phyloP scores from a whole-genome alignment of 2,888 invertebrate species.

The Selenia dentaria region DNA sequence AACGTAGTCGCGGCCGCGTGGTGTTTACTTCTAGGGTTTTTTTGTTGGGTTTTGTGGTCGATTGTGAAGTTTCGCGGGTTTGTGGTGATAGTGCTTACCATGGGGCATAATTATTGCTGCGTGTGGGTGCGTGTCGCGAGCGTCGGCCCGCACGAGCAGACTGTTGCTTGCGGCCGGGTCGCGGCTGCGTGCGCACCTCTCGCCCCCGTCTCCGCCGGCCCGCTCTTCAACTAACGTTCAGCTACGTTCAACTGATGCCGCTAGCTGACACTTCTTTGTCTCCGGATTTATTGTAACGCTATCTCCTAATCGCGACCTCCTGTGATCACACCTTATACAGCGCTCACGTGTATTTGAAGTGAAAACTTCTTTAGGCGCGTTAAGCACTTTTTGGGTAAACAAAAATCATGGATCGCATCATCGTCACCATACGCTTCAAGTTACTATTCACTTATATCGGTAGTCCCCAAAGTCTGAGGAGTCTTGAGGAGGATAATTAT shows the following conservation, averaged over 20 bases:
- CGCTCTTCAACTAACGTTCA: slow-evolving; percentile 28
- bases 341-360: slow-evolving; percentile 16
- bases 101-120: slow-evolving; percentile 66
- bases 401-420: too few species aligned
- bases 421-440: too few species aligned
- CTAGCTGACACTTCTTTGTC: slow-evolving; percentile 62
- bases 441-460: too few species aligned
- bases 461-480: too few species aligned
- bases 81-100: slow-evolving; percentile 67
- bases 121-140: slow-evolving; percentile 58
- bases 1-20: slow-evolving; percentile 38
- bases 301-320: slow-evolving; percentile 37
- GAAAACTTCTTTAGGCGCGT: too few species aligned
- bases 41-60: slow-evolving; percentile 9
- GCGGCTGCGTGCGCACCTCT: slow-evolving; percentile 65
- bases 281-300: slow-evolving; percentile 60
- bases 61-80: slow-evolving; percentile 38
- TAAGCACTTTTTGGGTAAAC: too few species aligned
- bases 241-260: slow-evolving; percentile 35
- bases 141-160: slow-evolving; percentile 77
- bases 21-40: not conserved
- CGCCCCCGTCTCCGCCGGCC: slow-evolving; percentile 40
- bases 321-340: too few species aligned
- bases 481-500: too few species aligned
- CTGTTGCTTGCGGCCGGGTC: slow-evolving; percentile 78